Conservation (phyloP, 2,113 vertebrate species). For the Opisthocomus hoazin region DNA sequence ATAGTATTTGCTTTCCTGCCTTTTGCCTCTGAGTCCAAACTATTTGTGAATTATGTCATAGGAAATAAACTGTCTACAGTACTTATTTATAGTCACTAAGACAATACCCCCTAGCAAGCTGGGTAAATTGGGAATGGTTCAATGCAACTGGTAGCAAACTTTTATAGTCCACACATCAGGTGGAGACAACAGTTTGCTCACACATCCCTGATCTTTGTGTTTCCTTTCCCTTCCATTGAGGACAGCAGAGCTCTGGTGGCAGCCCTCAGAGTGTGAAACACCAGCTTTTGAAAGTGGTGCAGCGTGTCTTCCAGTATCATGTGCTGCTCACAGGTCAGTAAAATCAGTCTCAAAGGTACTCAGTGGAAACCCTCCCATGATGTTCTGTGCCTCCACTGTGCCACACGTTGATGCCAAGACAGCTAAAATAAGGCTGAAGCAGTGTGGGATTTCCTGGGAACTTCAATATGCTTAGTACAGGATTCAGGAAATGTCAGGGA, state of each 20-base stretch:
- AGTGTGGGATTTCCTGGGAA: not conserved
- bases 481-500: not conserved
- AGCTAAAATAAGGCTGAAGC: not conserved
- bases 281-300: constrained; percentile 85
- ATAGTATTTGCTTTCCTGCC: not conserved
- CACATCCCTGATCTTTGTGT: not conserved
- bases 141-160: not conserved
- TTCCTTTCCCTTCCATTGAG: constrained; percentile 5
- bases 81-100: not conserved
- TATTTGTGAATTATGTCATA: not conserved
- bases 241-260: constrained; percentile 74
- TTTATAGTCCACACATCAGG: not conserved
- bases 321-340: constrained; percentile 91
- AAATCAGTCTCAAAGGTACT: not conserved
- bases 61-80: not conserved
- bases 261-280: constrained; percentile 78
- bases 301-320: constrained; percentile 89
- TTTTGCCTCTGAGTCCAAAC: not conserved
- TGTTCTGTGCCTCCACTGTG: not conserved
- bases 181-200: not conserved
- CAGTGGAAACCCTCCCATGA: not conserved
- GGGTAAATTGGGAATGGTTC: not conserved
- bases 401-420: not conserved
- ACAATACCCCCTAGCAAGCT: not conserved
- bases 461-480: not conserved